These are phyloP conservation scores for Melozone crissalis DNA, from an alignment of 2,113 vertebrate species.

Conservation along the genomic window DNA sequence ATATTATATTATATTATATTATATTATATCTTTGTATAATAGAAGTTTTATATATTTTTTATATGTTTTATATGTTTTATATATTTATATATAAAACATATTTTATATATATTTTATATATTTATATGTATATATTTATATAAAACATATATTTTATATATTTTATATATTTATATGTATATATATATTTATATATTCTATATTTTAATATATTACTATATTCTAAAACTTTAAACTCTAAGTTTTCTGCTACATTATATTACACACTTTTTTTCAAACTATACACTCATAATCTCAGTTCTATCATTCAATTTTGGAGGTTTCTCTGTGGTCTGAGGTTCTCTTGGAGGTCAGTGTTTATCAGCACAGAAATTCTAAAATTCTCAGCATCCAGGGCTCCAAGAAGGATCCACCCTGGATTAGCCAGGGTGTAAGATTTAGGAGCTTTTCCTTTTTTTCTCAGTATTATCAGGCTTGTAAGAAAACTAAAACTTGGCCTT, in stretches of 20 bases:
- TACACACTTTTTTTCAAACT: background rate
- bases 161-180: too few relatives aligned
- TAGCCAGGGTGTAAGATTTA: background rate
- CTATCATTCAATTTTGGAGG: background rate
- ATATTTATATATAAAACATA: too few relatives aligned
- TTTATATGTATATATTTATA: too few relatives aligned
- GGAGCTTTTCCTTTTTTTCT: background rate
- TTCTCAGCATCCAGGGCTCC: background rate
- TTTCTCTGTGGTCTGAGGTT: background rate
- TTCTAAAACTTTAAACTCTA: background rate
- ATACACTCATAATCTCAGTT: too few relatives aligned
- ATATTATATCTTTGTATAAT: too few relatives aligned
- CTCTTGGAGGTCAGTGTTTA: background rate
- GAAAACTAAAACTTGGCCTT: background rate
- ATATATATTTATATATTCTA: too few relatives aligned
- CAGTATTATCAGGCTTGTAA: background rate
- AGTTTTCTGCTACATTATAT: background rate
- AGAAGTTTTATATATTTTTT: too few relatives aligned
- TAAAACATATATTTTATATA: too few relatives aligned
- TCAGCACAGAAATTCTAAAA: background rate
- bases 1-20: too few relatives aligned
- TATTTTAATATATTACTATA: background rate
- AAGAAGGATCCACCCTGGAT: background rate
- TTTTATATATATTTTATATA: too few relatives aligned
- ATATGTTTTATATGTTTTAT: too few relatives aligned